A percentile compares a stretch with the other conserved stretches of the same genome.
Conservation (phyloP, 2,113 vertebrate species). For the Camelus bactrianus region DNA sequence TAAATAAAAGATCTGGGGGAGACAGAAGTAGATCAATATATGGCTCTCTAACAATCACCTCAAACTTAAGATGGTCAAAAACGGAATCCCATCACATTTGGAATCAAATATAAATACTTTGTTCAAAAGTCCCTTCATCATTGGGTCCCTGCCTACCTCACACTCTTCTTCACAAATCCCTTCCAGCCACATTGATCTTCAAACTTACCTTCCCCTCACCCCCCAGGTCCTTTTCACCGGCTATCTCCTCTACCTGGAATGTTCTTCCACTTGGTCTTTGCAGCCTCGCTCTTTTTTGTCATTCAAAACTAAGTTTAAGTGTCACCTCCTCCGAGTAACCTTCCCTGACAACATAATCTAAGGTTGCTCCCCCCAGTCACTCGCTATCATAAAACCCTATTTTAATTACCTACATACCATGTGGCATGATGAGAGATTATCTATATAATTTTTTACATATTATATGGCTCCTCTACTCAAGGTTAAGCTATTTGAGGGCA, state of each 20-base stretch:
- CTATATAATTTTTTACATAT: neutral
- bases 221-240: neutral
- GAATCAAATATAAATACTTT: slow-evolving; percentile 46
- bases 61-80: slow-evolving; percentile 32
- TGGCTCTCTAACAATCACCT: neutral
- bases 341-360: neutral
- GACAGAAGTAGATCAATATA: neutral
- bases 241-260: neutral
- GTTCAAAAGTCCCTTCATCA: neutral
- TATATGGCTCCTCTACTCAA: neutral
- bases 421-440: neutral
- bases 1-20: neutral
- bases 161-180: neutral
- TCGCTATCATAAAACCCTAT: neutral
- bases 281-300: neutral
- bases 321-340: neutral
- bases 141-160: neutral
- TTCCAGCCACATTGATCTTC: neutral
- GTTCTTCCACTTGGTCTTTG: neutral
- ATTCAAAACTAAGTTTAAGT: slow-evolving; percentile 41
- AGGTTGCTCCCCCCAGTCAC: neutral
- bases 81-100: slow-evolving; percentile 1
- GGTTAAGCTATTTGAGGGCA: slow-evolving; percentile 14
- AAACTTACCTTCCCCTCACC: neutral
- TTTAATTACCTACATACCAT: neutral